Conservation (phyloP, 2,797 vertebrate genomes). For the Perodicticus potto region DNA sequence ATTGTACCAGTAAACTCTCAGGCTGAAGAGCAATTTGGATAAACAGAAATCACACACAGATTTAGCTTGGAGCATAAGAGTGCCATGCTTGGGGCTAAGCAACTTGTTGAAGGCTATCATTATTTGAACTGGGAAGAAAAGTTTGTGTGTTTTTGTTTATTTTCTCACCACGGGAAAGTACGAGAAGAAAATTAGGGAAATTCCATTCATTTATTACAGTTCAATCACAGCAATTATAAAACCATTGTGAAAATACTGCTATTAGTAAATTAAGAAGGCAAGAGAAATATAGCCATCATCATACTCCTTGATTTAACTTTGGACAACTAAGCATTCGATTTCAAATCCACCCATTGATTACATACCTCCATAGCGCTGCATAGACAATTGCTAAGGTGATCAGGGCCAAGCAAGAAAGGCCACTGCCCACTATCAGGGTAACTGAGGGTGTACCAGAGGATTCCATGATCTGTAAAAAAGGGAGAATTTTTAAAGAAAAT, state of each 20-base stretch:
- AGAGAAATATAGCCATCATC: not conserved
- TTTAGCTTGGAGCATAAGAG: not conserved
- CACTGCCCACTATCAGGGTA: constrained; percentile 99
- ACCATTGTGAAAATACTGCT: not conserved
- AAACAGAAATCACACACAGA: not conserved
- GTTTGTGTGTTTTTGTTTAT: not conserved
- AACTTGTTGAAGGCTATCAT: constrained; percentile 53
- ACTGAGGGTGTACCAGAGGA: constrained; percentile 98
- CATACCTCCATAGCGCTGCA: constrained; percentile 97
- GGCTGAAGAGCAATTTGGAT: constrained; percentile 24
- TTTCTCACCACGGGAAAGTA: constrained; percentile 48
- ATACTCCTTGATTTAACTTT: constrained; percentile 55
- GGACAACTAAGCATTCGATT: constrained; percentile 6
- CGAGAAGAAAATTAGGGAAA: constrained; percentile 44
- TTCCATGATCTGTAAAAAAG: constrained; percentile 95
- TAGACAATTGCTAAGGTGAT: constrained; percentile 98
- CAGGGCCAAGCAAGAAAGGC: constrained; percentile 98
- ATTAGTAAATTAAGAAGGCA: constrained; percentile 39
- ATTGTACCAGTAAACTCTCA: not conserved
- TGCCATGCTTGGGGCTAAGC: not conserved
- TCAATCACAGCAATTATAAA: constrained; percentile 24
- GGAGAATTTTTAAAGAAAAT: constrained; percentile 51
- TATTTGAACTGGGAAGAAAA: constrained; percentile 28
- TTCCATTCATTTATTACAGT: constrained; percentile 36
- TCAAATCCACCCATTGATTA: constrained; percentile 70